Evolutionary conservation across 2,888 invertebrate species (phyloP).

Genomic region (Steromphala cineraria): DNA sequence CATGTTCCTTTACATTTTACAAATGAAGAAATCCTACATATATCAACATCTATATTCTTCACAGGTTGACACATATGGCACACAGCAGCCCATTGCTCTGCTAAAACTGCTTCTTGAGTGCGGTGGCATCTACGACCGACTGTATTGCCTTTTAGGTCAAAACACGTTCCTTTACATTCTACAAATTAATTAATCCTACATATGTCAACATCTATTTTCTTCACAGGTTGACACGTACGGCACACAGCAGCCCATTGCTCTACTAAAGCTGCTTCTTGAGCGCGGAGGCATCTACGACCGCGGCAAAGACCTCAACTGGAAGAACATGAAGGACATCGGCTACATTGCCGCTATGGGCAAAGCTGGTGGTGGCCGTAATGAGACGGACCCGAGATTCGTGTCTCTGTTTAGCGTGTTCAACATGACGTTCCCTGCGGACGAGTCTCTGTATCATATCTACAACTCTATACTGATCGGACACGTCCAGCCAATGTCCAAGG

Average conservation of each 20-base stretch:
- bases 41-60: too few species aligned
- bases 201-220: too few species aligned
- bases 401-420: constrained; percentile 93
- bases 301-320: constrained; percentile 93
- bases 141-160: too few species aligned
- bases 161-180: too few species aligned
- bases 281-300: constrained; percentile 91
- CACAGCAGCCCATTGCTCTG: constrained; percentile 94
- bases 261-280: constrained; percentile 92
- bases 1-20: too few species aligned
- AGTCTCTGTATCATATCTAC: constrained; percentile 88
- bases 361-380: constrained; percentile 92
- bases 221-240: constrained; percentile 85
- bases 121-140: constrained; percentile 92
- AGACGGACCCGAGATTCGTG: constrained; percentile 92
- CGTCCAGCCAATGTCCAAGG: constrained; percentile 82
- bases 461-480: constrained; percentile 88
- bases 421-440: constrained; percentile 87
- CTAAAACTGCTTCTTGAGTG: constrained; percentile 92
- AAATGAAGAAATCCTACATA: too few species aligned
- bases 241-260: constrained; percentile 94
- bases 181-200: too few species aligned
- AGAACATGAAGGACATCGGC: constrained; percentile 87
- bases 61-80: constrained; percentile 87
- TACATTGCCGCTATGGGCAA: constrained; percentile 76